Evolutionary conservation across 2,113 vertebrate genomes (phyloP).

Genomic region (Butorides virescens): DNA sequence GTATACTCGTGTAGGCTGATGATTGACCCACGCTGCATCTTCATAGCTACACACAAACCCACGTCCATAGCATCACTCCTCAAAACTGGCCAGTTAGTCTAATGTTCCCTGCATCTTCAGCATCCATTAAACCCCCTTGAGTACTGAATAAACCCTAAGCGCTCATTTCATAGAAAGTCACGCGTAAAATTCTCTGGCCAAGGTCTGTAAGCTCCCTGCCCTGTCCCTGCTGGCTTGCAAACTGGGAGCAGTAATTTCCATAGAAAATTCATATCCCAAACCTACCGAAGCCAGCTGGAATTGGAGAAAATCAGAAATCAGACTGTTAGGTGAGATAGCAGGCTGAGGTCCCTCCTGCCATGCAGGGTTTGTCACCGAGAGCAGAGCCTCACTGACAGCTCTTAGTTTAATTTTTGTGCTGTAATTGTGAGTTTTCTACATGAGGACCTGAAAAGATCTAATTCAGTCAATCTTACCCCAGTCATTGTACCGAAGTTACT

Average conservation of each 20-base stretch:
- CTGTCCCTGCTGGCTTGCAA: background rate
- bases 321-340: background rate
- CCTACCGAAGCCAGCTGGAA: background rate
- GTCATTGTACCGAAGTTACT: background rate
- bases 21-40: background rate
- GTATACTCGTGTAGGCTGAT: rapidly evolving
- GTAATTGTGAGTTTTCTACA: background rate
- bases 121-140: background rate
- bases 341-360: background rate
- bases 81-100: background rate
- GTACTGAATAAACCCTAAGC: background rate
- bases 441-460: background rate
- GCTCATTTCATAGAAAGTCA: background rate
- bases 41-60: background rate
- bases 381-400: background rate
- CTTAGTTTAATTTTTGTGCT: background rate
- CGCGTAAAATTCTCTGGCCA: background rate
- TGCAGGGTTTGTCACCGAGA: background rate
- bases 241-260: background rate
- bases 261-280: background rate
- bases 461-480: background rate
- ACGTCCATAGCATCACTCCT: background rate
- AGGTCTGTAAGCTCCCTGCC: background rate
- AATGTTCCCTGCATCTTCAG: background rate
- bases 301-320: background rate